Evolutionary conservation across 2,113 vertebrate genomes (phyloP).

Genomic region (Halcyon senegalensis): DNA sequence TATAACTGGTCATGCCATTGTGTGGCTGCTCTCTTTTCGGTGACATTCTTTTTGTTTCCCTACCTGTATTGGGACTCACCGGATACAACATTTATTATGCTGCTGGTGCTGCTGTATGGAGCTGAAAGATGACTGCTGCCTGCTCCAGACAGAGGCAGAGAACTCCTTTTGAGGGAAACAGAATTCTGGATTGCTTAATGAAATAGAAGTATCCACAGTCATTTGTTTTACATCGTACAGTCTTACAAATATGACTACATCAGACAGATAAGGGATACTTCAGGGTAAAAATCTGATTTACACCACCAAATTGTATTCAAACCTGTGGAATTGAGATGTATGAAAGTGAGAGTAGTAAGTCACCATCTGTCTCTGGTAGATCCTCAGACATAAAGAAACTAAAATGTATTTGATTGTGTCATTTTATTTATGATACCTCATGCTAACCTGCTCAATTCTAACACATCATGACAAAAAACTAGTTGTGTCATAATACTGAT

Average conservation of each 20-base stretch:
- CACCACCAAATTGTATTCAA: neutral
- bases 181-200: neutral
- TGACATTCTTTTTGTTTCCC: neutral
- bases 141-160: neutral
- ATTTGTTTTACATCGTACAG: neutral
- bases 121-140: neutral
- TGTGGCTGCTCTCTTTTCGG: neutral
- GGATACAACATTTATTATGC: neutral
- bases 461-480: neutral
- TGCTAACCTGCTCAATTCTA: neutral
- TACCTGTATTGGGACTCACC: neutral
- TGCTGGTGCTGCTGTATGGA: neutral
- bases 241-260: neutral
- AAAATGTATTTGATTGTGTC: neutral
- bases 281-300: neutral
- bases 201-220: neutral
- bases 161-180: neutral
- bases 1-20: neutral
- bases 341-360: neutral
- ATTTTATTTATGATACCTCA: neutral
- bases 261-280: neutral
- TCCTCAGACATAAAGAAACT: neutral
- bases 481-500: neutral
- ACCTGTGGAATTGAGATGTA: neutral
- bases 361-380: neutral